Conservation (phyloP, 1,140 invertebrate genomes). For the Zaprionus tsacasi region DNA sequence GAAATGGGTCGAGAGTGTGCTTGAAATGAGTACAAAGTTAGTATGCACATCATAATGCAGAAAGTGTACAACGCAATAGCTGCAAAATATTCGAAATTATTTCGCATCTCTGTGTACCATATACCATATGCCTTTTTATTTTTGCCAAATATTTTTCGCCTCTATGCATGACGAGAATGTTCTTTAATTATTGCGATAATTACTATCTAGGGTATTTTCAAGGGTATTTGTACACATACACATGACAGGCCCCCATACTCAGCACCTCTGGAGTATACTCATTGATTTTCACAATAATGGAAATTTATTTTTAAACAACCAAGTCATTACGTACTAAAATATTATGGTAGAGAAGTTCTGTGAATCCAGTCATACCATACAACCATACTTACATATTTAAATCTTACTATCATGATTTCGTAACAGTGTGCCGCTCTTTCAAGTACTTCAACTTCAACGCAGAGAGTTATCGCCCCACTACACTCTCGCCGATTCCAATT, state of each 20-base stretch:
- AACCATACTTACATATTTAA: neutral
- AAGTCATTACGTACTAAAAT: neutral
- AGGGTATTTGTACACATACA: neutral
- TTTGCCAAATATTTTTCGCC: constrained; percentile 7
- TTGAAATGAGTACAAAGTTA: constrained; percentile 4
- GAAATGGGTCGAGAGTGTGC: constrained; percentile 5
- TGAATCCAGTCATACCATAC: neutral
- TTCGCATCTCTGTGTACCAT: neutral
- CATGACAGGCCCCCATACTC: neutral
- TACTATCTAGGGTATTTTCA: constrained; percentile 4
- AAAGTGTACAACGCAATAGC: neutral
- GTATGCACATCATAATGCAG: neutral
- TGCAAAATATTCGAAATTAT: neutral
- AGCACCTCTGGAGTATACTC: neutral
- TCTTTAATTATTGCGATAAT: neutral
- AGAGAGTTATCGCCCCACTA: constrained; percentile 19
- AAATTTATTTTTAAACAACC: neutral
- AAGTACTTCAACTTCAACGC: constrained; percentile 32
- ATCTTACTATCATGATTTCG: constrained; percentile 10
- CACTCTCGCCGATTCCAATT: constrained; percentile 28
- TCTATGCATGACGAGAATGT: neutral
- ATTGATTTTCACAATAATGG: neutral
- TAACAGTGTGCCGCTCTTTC: constrained; percentile 3
- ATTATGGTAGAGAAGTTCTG: neutral
- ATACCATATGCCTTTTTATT: neutral